Conservation (phyloP, 2,888 invertebrate species). For the Meloe dianella region DNA sequence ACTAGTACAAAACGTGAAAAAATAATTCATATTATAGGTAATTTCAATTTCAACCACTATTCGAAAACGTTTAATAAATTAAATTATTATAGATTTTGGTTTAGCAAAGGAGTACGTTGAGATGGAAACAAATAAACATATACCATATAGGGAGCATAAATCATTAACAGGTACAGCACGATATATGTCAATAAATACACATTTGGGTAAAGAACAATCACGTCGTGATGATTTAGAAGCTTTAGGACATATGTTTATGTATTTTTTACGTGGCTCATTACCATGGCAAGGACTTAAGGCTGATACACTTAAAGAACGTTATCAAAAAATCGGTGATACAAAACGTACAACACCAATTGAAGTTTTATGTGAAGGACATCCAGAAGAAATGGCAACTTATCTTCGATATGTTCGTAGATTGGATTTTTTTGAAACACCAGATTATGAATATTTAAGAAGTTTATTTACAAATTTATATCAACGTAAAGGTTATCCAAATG, state of each 20-base stretch:
- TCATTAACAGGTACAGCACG: constrained; percentile 96
- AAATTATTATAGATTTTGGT: constrained; percentile 91
- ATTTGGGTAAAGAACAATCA: constrained; percentile 99
- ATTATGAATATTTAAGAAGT: constrained; percentile 97
- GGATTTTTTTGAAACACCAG: constrained; percentile 99
- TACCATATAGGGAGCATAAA: constrained; percentile 99
- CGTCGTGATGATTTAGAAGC: constrained; percentile 99
- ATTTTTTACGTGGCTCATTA: constrained; percentile 98
- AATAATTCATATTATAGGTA: constrained; percentile 98
- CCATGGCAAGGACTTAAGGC: constrained; percentile 99
- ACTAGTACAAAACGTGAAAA: constrained; percentile 97
- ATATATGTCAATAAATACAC: constrained; percentile 99
- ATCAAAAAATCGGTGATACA: constrained; percentile 99
- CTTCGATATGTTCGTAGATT: constrained; percentile 94
- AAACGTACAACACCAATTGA: constrained; percentile 99
- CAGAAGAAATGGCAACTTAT: constrained; percentile 98
- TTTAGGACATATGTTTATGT: constrained; percentile 99
- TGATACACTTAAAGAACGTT: constrained; percentile 98
- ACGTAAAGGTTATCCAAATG: constrained; percentile 84
- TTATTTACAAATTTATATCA: constrained; percentile 93
- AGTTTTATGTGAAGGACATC: constrained; percentile 83
- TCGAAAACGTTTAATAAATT: constrained; percentile 14
- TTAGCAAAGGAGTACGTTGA: constrained; percentile 99
- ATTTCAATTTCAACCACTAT: constrained; percentile 51
- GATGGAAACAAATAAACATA: constrained; percentile 99